phyloP scores from a whole-genome alignment of 2,113 vertebrate genomes.

The Mus musculus region DNA sequence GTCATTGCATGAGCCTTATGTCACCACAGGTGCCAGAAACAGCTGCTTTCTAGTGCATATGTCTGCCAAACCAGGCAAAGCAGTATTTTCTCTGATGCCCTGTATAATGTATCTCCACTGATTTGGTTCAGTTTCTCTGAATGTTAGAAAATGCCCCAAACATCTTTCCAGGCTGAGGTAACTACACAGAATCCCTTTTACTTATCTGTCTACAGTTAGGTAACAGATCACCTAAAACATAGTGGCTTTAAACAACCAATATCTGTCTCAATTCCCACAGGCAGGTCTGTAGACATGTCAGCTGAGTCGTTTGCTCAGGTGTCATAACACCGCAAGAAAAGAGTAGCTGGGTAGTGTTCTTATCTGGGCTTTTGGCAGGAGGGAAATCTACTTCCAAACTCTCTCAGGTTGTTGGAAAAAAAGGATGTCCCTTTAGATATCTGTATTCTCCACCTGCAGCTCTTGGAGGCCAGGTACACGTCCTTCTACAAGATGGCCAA shows the following conservation, averaged over 20 bases:
- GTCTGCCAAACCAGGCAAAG: conserved; percentile 6
- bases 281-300: background rate
- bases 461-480: background rate
- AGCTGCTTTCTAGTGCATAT: conserved; percentile 28
- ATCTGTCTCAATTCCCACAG: background rate
- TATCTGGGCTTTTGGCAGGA: background rate
- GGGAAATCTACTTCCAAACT: background rate
- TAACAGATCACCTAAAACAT: background rate
- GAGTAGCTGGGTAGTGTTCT: background rate
- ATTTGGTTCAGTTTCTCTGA: conserved; percentile 11
- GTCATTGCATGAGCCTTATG: background rate
- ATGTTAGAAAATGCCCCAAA: conserved; percentile 11
- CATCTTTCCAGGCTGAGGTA: background rate
- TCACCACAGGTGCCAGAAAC: background rate
- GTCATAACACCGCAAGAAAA: background rate
- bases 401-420: background rate
- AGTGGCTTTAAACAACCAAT: background rate
- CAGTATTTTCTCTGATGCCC: background rate
- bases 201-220: background rate
- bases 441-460: background rate
- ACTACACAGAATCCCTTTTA: background rate
- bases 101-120: background rate
- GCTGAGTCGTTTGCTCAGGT: background rate
- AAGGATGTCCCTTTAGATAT: background rate
- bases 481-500: background rate